phyloP scores from a whole-genome alignment of 92 coral and sea anemone genomes.

The Ricordea florida region DNA sequence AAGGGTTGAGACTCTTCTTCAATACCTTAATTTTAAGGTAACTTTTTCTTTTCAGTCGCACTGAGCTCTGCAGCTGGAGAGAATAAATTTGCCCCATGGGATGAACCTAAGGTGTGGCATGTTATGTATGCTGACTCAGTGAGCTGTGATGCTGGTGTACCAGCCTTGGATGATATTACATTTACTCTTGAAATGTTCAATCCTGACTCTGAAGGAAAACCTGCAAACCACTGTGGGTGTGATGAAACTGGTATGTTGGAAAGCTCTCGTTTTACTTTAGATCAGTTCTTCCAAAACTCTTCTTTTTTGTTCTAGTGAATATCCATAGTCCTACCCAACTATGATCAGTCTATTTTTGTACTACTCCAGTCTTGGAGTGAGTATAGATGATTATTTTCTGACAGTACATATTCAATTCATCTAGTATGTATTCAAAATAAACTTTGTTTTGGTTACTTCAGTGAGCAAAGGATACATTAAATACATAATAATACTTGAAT shows the following conservation, averaged over 20 bases:
- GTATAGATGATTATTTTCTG: too few species aligned
- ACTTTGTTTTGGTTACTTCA: not conserved
- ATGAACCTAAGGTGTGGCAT: conserved; percentile 83
- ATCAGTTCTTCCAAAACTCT: too few species aligned
- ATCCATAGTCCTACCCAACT: too few species aligned
- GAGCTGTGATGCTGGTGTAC: conserved; percentile 80
- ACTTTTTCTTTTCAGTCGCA: conserved; percentile 51
- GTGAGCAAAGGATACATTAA: too few species aligned
- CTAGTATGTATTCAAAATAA: too few species aligned
- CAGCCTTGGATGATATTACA: conserved; percentile 54
- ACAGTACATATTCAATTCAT: too few species aligned
- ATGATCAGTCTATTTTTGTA: too few species aligned
- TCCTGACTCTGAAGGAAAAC: conserved; percentile 80
- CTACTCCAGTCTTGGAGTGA: too few species aligned
- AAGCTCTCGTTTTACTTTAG: not conserved
- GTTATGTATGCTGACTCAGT: conserved; percentile 79
- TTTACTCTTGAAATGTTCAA: conserved; percentile 79
- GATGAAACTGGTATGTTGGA: conserved; percentile 75
- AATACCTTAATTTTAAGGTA: not conserved
- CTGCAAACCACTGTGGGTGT: conserved; percentile 83
- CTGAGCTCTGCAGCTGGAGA: conserved; percentile 58
- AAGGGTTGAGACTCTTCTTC: not conserved
- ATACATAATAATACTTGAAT: too few species aligned
- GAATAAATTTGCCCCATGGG: conserved; percentile 78
- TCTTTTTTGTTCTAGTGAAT: too few species aligned